phyloP scores from a whole-genome alignment of 2,888 invertebrate genomes.

The Furcula furcula region DNA sequence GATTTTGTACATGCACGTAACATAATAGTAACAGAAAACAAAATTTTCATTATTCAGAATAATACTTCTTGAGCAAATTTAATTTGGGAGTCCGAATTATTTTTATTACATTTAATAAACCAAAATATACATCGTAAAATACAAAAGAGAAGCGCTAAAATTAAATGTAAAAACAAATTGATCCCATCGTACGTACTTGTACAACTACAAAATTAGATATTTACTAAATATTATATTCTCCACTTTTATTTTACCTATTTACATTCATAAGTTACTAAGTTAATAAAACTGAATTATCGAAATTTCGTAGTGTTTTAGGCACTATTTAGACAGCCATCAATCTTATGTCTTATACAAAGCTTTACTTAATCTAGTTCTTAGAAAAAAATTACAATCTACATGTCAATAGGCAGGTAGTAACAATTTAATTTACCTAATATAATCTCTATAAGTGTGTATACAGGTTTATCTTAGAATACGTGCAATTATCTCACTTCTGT shows the following conservation, averaged over 20 bases:
- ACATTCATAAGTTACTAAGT: slow-evolving; percentile 68
- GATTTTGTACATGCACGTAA: slow-evolving; percentile 10
- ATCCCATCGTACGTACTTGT: slow-evolving; percentile 68
- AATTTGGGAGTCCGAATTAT: slow-evolving; percentile 3
- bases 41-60: slow-evolving; percentile 9
- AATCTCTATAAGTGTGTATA: slow-evolving; percentile 57
- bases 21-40: background rate
- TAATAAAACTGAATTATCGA: slow-evolving; percentile 79
- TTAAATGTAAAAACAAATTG: slow-evolving; percentile 63
- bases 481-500: slow-evolving; percentile 7
- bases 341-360: slow-evolving; percentile 79
- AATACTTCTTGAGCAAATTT: slow-evolving; percentile 27
- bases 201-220: slow-evolving; percentile 58
- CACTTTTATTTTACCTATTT: slow-evolving; percentile 58
- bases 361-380: slow-evolving; percentile 64
- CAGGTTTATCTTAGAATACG: slow-evolving; percentile 26
- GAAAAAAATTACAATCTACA: slow-evolving; percentile 71
- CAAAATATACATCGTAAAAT: background rate
- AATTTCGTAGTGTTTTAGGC: slow-evolving; percentile 81
- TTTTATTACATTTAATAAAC: slow-evolving; percentile 4
- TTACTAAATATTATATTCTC: slow-evolving; percentile 58
- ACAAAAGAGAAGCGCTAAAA: slow-evolving; percentile 12
- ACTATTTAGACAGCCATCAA: slow-evolving; percentile 82
- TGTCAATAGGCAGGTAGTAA: slow-evolving; percentile 80
- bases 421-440: slow-evolving; percentile 61